Evolutionary conservation across 1,140 invertebrate species (phyloP).

Genomic region (Saccostrea glomerata): DNA sequence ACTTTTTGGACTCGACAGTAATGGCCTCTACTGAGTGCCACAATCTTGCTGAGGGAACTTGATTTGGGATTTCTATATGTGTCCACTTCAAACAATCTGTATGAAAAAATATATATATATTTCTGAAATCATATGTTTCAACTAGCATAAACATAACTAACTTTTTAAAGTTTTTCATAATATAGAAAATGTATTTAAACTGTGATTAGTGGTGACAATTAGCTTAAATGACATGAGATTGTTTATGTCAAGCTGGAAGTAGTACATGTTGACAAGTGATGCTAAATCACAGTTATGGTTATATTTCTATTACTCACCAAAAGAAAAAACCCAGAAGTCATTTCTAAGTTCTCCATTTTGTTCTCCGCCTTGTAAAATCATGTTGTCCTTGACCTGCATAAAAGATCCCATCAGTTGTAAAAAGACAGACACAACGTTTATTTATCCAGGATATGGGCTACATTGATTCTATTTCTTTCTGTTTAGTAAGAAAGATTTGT

Average conservation of each 20-base stretch:
- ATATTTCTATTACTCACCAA: slow-evolving; percentile 82
- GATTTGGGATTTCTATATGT: slow-evolving; percentile 35
- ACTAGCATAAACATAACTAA: too few species aligned
- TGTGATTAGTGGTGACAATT: too few species aligned
- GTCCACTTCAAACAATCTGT: slow-evolving; percentile 52
- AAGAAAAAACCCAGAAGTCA: slow-evolving; percentile 93
- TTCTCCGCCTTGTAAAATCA: slow-evolving; percentile 92
- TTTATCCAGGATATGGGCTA: too few species aligned
- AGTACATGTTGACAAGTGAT: too few species aligned
- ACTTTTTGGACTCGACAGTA: slow-evolving; percentile 16
- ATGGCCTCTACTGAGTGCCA: slow-evolving; percentile 48
- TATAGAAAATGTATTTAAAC: too few species aligned
- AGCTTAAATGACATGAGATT: too few species aligned
- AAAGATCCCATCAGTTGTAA: not conserved
- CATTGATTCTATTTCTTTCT: too few species aligned
- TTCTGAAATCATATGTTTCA: not conserved
- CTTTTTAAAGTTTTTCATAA: too few species aligned
- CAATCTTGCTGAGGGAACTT: slow-evolving; percentile 41
- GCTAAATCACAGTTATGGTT: too few species aligned
- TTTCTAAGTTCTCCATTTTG: slow-evolving; percentile 86
- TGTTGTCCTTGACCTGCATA: slow-evolving; percentile 85
- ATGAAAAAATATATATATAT: not conserved
- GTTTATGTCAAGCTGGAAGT: too few species aligned
- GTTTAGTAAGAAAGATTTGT: too few species aligned
- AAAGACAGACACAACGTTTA: too few species aligned